These are phyloP conservation scores for Microtus ochrogaster DNA, from an alignment of 2,113 vertebrate genomes.

Conservation along the genomic window DNA sequence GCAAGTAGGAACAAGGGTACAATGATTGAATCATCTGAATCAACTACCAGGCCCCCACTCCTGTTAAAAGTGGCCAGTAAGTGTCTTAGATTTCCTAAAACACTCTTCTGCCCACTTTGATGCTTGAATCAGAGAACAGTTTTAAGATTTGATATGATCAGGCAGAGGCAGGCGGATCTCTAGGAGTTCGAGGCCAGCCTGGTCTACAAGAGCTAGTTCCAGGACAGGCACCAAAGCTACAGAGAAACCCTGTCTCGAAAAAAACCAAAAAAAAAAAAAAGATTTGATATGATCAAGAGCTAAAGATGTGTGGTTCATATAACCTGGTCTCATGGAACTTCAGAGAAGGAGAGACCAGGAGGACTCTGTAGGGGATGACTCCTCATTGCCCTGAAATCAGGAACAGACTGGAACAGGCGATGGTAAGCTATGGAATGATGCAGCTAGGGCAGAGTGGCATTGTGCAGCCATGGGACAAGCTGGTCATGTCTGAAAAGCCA, in stretches of 20 bases:
- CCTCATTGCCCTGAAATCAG: background rate
- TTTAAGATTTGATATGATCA: background rate
- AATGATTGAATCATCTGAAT: background rate
- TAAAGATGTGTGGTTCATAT: background rate
- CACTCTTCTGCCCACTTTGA: background rate
- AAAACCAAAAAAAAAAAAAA: background rate
- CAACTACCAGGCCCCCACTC: background rate
- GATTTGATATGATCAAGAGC: conserved; percentile 6
- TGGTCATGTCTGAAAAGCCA: background rate
- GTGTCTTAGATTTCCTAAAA: background rate
- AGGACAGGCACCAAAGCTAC: too few relatives aligned
- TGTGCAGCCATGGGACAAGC: background rate
- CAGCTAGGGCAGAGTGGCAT: background rate
- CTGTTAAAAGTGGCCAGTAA: background rate
- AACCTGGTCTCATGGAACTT: background rate
- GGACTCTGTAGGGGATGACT: background rate
- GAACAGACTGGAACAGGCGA: background rate
- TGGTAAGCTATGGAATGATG: background rate
- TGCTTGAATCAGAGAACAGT: conserved; percentile 44
- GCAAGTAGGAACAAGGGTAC: background rate
- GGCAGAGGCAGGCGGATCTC: too few relatives aligned
- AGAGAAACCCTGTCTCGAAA: too few relatives aligned
- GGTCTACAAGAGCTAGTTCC: too few relatives aligned
- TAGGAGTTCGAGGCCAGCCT: too few relatives aligned
- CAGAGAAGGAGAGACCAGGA: conserved; percentile 3